These are phyloP conservation scores for Drosophila funebris DNA, from an alignment of 1,140 invertebrate genomes.

Conservation along the genomic window DNA sequence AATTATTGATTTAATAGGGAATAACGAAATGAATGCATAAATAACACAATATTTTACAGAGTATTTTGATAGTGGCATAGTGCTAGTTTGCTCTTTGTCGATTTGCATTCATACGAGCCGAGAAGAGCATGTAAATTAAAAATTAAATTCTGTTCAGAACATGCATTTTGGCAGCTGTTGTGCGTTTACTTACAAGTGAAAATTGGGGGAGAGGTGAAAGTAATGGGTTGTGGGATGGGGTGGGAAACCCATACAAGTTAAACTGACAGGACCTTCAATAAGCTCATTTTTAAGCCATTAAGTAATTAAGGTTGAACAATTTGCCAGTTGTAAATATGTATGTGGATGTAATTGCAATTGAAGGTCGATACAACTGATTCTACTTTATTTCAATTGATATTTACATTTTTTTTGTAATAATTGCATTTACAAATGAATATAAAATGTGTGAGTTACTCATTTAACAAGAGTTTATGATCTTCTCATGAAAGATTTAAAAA, in stretches of 20 bases:
- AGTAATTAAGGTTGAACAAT: slow-evolving; percentile 65
- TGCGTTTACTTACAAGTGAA: slow-evolving; percentile 52
- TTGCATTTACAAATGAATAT: neutral
- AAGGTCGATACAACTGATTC: slow-evolving; percentile 11
- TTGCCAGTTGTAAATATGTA: slow-evolving; percentile 34
- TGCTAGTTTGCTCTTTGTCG: neutral
- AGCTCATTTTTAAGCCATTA: slow-evolving; percentile 71
- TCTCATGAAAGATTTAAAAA: neutral
- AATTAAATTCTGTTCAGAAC: slow-evolving; percentile 71
- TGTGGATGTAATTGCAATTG: slow-evolving; percentile 5
- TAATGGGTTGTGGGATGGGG: neutral
- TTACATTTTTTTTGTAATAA: neutral
- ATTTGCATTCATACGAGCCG: slow-evolving; percentile 16
- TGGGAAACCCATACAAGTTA: slow-evolving; percentile 47
- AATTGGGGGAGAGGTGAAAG: slow-evolving; percentile 16
- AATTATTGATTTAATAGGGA: no score
- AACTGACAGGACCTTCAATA: slow-evolving; percentile 51
- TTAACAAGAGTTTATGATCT: neutral
- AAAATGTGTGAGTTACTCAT: neutral
- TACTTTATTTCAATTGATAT: neutral
- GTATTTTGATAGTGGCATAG: neutral
- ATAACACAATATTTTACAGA: neutral
- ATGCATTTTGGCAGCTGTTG: slow-evolving; percentile 64
- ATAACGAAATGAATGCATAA: no score
- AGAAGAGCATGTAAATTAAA: slow-evolving; percentile 63